Base-by-base conservation (phyloP, 2,113 vertebrate species). In the Saguinus imperator region DNA sequence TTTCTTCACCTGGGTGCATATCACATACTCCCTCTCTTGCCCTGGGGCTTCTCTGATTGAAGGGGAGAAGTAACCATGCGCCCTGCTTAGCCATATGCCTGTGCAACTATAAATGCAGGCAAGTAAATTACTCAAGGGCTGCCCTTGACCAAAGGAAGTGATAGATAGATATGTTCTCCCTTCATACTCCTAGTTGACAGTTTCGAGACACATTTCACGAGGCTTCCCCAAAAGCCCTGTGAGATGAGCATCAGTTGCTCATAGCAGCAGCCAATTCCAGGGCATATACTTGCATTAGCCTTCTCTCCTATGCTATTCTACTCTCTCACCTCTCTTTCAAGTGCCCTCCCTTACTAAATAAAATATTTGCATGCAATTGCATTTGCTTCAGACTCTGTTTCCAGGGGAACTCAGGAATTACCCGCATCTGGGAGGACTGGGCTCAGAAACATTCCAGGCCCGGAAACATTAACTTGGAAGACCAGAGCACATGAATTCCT, bases 401-500 rank as follows among this genome's bases (percentile, higher is more conserved):
- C 92, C 95, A 96, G 89, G 94, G 89, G 89, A 95, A 92, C 83
- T 89, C 86, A 10, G 80, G 52, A 94, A 94, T 94, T 64, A 81
- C 64, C 32, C 5, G 0, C 20, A 70, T 10, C 68, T 48, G 27
- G 35, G 40, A 87, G 37, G 48, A 73, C 5, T 58, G 66, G 37
- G 20, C 66, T 76, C 35, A 37, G 70, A 80, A 95, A 80, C 85
- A 91, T 61, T 57, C 55, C 68, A 93, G 5, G 5, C 25, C 57
- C 84, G 25, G 18, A 52, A 84, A 70, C 57, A 82, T 40, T 32
- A 37, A 92, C 70, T 50, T 94, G 58, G 92, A 97, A 85, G 72
- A 97, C 77, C 29, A 40, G 52, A 96, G 58, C 50, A 58, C 32
- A 20, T 48, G 10, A 75, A 94, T 97, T 94, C 70, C 92, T 32